Evolutionary conservation across 2,113 vertebrate genomes (phyloP).

Genomic region (Pongo abelii): DNA sequence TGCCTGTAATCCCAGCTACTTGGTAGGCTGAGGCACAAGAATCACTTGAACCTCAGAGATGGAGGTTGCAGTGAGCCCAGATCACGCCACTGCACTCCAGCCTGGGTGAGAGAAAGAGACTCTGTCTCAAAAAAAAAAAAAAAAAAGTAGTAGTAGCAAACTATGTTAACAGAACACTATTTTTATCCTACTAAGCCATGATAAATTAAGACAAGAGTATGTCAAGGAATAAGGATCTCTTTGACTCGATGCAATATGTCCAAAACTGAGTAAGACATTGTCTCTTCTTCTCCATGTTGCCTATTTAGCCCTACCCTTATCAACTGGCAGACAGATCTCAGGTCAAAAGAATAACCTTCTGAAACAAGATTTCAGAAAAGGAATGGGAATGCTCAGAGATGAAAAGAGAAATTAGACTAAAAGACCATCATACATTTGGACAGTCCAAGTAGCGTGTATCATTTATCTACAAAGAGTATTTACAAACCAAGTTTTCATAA

Average conservation of each 20-base stretch:
- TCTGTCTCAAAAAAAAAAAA: too few relatives aligned
- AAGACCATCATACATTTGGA: neutral
- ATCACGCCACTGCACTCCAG: too few relatives aligned
- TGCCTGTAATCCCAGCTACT: too few relatives aligned
- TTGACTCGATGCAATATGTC: neutral
- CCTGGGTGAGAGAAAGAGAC: too few relatives aligned
- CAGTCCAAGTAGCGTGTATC: neutral
- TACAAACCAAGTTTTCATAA: neutral
- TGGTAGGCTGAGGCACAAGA: too few relatives aligned
- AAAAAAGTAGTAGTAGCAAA: neutral
- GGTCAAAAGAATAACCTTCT: neutral
- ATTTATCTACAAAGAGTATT: neutral
- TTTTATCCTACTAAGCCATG: neutral
- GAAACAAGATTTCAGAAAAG: conserved; percentile 23
- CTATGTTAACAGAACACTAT: neutral
- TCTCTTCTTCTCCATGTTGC: neutral
- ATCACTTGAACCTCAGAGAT: too few relatives aligned
- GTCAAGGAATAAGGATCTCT: neutral
- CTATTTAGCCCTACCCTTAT: neutral
- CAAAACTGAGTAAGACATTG: neutral
- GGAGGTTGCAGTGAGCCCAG: too few relatives aligned
- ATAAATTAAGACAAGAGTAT: neutral
- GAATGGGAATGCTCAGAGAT: neutral
- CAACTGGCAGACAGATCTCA: neutral
- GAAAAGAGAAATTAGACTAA: neutral